Percentiles rank a stretch among this genome's conserved stretches.
These are phyloP conservation scores for Phalacrocorax aristotelis DNA, from an alignment of 2,113 vertebrate genomes.

Conservation along the genomic window DNA sequence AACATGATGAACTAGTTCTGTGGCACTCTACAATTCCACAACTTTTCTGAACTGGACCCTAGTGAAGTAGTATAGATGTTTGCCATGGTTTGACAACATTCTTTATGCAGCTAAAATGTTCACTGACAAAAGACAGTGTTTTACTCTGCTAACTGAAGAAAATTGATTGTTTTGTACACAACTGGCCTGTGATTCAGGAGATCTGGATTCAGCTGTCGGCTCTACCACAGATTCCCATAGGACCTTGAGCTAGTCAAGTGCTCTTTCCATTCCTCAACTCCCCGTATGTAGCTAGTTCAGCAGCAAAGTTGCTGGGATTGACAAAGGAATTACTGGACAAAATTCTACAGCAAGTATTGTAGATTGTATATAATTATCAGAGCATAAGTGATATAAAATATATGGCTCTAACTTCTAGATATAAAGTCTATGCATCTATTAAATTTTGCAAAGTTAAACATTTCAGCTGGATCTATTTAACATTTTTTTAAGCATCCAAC, in stretches of 20 bases:
- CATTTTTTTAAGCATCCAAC: not conserved
- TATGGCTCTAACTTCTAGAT: not conserved
- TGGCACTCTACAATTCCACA: not conserved
- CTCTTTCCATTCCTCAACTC: not conserved
- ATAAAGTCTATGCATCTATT: not conserved
- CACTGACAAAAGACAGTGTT: not conserved
- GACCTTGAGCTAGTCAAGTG: not conserved
- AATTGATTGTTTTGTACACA: not conserved
- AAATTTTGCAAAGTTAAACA: not conserved
- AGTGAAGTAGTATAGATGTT: not conserved
- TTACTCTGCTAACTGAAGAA: not conserved
- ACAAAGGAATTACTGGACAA: not conserved
- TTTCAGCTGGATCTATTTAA: constrained; percentile 14
- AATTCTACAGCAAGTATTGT: not conserved
- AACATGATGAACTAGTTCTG: fast-evolving
- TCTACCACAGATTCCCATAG: not conserved
- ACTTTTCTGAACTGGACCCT: not conserved
- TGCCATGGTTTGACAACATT: not conserved
- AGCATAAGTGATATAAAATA: not conserved
- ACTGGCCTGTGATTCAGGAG: not conserved
- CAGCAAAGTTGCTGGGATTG: not conserved
- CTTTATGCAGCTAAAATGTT: not conserved
- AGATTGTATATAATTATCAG: not conserved
- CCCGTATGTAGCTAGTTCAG: not conserved
- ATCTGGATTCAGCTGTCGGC: not conserved